Base-by-base conservation (phyloP, 2,113 vertebrate species). In the Glaucomys volans region DNA sequence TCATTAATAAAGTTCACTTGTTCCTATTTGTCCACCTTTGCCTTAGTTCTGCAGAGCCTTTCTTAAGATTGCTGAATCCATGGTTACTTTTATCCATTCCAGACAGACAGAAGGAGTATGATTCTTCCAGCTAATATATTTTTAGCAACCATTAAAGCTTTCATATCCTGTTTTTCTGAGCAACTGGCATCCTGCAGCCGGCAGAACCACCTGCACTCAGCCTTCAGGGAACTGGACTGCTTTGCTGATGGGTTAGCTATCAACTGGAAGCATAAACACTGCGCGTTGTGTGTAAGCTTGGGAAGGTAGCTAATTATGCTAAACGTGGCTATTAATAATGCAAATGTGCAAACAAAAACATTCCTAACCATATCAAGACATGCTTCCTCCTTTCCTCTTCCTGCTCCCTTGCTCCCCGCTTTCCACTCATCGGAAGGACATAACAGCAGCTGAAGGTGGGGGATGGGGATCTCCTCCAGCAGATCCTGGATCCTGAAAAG, bases 81-180 rank as follows among this genome's bases (percentile, higher is more conserved):
- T 50, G 52, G 66, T 83, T 74, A 77, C 79, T 93, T 94, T 95
- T 96, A 96, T 96, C 82, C 5, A 8, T 22, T 54, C 77, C 47
- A 87, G 89, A 83, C 79, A 94, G 90, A 66, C 5, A 0, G 62
- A 94, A 82, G 72, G 66, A 87, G 47, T 86, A 13, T 28, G 67
- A 28, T 75, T 96, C 47, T 91, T 91, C 50, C 35, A 67, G 86
- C 0, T 64, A 85, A 69, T 75, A 14, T 93, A 95, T 94, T 97
- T 97, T 97, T 97, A 96, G 93, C 62, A 88, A 71, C 64, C 84
- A n/a, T 85, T 81, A 82, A 96, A 95, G 92, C 90, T 54, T 75
- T n/a, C 17, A 28, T 72, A 64, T 95, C 37, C 62, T 77, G 91
- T 85, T 94, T 91, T 96, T 88, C 47, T 75, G 93, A 96, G 74